These are phyloP conservation scores for Cyprinodon tularosa DNA, from an alignment of 2,113 vertebrate genomes.

Conservation along the genomic window DNA sequence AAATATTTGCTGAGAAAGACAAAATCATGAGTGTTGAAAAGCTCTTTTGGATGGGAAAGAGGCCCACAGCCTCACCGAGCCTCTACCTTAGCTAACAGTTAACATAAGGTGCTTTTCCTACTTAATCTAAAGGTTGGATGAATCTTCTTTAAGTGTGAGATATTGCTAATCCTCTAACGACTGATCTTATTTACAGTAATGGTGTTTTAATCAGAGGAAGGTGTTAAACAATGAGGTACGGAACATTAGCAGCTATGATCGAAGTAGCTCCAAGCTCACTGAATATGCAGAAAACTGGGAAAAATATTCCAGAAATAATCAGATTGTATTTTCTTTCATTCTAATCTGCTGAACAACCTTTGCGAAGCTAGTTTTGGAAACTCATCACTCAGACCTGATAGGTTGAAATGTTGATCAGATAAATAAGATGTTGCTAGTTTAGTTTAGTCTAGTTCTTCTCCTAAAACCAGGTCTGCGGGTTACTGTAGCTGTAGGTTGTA, in stretches of 20 bases:
- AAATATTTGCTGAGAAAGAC: no score
- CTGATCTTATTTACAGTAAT: neutral
- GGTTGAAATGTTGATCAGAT: neutral
- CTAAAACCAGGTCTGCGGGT: neutral
- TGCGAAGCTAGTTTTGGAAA: neutral
- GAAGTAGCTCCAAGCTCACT: no score
- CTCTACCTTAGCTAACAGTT: no score
- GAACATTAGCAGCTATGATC: neutral
- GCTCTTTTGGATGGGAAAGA: no score
- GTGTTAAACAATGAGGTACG: neutral
- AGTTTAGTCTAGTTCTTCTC: neutral
- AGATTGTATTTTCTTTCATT: neutral
- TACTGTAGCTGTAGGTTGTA: neutral
- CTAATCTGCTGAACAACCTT: neutral
- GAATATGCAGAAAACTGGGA: no score
- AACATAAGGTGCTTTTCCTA: no score
- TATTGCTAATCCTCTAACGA: neutral
- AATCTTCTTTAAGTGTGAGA: neutral
- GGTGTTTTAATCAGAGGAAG: neutral
- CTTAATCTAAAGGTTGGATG: no score
- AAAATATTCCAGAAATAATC: no score
- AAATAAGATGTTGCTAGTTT: no score
- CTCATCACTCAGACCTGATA: neutral
- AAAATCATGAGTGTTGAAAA: no score
- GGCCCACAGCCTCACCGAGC: no score